phyloP scores from a whole-genome alignment of 2,113 vertebrate species.

The Osmerus eperlanus region DNA sequence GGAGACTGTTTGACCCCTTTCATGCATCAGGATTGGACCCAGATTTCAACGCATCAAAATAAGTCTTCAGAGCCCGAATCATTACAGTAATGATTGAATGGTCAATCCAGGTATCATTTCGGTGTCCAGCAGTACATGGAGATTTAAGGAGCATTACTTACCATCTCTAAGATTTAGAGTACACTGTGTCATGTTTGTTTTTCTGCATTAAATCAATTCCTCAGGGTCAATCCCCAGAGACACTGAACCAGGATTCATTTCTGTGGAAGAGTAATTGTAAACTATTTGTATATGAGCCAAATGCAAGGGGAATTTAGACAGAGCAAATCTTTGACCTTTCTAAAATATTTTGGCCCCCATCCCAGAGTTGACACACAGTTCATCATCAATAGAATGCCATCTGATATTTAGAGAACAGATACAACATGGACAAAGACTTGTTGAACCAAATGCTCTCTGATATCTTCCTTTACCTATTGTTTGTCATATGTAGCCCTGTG shows the following conservation, averaged over 20 bases:
- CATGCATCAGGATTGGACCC: background rate
- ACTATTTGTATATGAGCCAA: slow-evolving; percentile 52
- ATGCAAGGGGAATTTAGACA: slow-evolving; percentile 51
- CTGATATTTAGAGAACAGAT: slow-evolving; percentile 52
- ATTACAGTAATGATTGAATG: background rate
- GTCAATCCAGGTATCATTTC: background rate
- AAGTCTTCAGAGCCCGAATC: background rate
- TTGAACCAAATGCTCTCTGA: slow-evolving; percentile 28
- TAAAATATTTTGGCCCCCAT: slow-evolving; percentile 49
- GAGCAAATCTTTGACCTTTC: slow-evolving; percentile 63
- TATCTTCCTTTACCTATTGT: slow-evolving; percentile 36
- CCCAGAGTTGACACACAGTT: slow-evolving; percentile 44
- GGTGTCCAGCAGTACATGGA: background rate
- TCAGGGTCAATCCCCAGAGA: slow-evolving; percentile 24
- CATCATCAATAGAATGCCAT: slow-evolving; percentile 40
- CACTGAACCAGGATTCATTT: slow-evolving; percentile 34
- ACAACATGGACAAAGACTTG: slow-evolving; percentile 32
- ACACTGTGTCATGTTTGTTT: slow-evolving; percentile 35
- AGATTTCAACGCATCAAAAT: background rate
- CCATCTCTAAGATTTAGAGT: slow-evolving; percentile 13
- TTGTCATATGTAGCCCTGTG: slow-evolving; percentile 45
- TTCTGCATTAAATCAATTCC: slow-evolving; percentile 33
- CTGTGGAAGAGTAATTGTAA: slow-evolving; percentile 41
- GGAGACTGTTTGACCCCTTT: slow-evolving; percentile 9
- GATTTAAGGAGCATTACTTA: background rate